Evolutionary conservation across 2,113 vertebrate species (phyloP), one percentile per base, ranked within the genome.

Genomic region (Vulpes vulpes): DNA sequence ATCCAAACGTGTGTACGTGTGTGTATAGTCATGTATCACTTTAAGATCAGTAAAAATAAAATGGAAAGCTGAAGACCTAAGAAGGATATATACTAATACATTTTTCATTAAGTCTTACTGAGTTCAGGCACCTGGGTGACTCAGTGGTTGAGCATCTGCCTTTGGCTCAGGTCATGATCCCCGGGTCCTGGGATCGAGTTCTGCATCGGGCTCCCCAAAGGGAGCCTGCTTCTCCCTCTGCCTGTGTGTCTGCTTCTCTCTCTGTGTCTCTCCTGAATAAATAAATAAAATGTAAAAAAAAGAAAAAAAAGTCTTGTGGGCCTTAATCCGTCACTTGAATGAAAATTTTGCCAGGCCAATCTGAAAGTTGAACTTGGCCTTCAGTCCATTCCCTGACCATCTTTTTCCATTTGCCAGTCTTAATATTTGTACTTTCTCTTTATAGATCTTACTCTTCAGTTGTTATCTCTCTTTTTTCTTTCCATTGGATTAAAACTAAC

Each of bases 371-470:
- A 97, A 81, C 65, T 90, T 97, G 81, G 30, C 80, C 73, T 96
- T 87, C 19, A n/a, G 23, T 78, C 38, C 20, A 60, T 73, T 73
- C 62, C 79, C 65, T 74, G 65, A 69, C 91, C 91, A 60, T 93
- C 55, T 88, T 95, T 97, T 97, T 86, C 94, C 78, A 85, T 53
- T 92, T 89, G 60, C 78, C 55, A 84, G 43, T 92, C 88, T 97
- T 97, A 95, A 95, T 98, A 86, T 98, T 96, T 96, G 91, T 89
- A 64, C 59, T 97, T 91, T 96, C 87, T 96, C 93, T 92, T 96
- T 91, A 91, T 94, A 97, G 89, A 91, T 81, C 71, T 92, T 43
- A 73, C 15, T 96, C 85, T 49, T 83, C 64, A 78, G 71, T 96
- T 97, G 96, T 98, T 98, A 95, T 97, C 95, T 89, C 49, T 76